These are phyloP conservation scores for Lucinisca nassula DNA, from an alignment of 2,888 invertebrate genomes.

Conservation along the genomic window DNA sequence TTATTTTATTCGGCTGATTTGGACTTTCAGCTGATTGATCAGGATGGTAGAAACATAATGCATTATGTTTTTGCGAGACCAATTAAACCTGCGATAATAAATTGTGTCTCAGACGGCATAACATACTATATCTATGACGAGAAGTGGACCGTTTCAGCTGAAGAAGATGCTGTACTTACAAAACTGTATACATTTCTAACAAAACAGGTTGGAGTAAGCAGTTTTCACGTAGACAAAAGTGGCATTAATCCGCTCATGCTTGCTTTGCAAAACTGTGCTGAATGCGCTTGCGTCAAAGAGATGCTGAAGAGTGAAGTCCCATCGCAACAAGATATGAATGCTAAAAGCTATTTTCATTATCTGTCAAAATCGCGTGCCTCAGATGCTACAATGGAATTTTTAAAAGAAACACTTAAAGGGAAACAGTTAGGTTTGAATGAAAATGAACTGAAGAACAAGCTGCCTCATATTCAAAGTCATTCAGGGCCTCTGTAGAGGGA, in stretches of 20 bases:
- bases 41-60: neutral
- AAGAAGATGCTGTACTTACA: neutral
- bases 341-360: neutral
- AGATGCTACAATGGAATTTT: neutral
- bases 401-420: no score
- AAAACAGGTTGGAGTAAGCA: neutral
- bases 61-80: neutral
- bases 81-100: no score
- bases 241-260: neutral
- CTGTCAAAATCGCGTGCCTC: neutral
- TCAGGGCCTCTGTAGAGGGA: no score
- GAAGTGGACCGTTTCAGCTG: no score
- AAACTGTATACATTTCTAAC: neutral
- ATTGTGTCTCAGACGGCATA: no score
- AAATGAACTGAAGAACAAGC: no score
- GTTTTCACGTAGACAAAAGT: neutral
- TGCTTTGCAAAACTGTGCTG: neutral
- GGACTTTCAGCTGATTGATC: neutral
- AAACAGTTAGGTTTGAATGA: no score
- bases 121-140: no score
- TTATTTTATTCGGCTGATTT: neutral
- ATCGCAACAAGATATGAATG: neutral
- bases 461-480: no score
- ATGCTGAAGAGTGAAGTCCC: neutral
- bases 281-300: neutral